Conservation (phyloP, 2,113 vertebrate species). For the Danio rerio region DNA sequence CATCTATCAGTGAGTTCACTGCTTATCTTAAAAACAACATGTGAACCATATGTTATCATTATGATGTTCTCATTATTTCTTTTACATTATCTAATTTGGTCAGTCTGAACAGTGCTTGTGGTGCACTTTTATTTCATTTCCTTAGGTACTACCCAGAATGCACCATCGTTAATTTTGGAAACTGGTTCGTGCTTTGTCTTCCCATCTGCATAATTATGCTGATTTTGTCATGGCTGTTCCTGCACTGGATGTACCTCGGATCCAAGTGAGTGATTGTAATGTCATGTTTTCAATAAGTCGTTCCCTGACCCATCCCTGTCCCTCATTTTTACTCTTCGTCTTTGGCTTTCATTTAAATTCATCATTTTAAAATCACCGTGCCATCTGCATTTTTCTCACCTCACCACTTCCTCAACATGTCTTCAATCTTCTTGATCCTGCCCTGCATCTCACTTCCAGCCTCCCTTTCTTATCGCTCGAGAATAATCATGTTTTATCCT, state of each 20-base stretch:
- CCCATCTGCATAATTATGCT: constrained; percentile 82
- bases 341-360: constrained; percentile 41
- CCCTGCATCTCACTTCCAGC: background rate
- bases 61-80: background rate
- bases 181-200: constrained; percentile 88
- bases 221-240: constrained; percentile 87
- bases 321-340: background rate
- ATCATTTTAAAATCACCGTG: constrained; percentile 8
- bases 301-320: background rate
- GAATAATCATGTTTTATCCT: constrained; percentile 25
- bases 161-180: constrained; percentile 87
- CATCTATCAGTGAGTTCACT: constrained; percentile 83
- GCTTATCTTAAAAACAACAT: background rate
- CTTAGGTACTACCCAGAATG: constrained; percentile 86
- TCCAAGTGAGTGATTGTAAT: constrained; percentile 82
- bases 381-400: constrained; percentile 7
- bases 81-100: background rate
- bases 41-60: background rate
- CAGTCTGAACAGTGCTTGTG: background rate
- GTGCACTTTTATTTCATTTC: constrained; percentile 39
- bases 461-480: background rate
- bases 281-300: background rate
- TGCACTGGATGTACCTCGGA: constrained; percentile 89
- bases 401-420: background rate
- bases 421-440: constrained; percentile 5